Evolutionary conservation across 2,113 vertebrate genomes (phyloP).

Genomic region (Oncorhynchus masou): DNA sequence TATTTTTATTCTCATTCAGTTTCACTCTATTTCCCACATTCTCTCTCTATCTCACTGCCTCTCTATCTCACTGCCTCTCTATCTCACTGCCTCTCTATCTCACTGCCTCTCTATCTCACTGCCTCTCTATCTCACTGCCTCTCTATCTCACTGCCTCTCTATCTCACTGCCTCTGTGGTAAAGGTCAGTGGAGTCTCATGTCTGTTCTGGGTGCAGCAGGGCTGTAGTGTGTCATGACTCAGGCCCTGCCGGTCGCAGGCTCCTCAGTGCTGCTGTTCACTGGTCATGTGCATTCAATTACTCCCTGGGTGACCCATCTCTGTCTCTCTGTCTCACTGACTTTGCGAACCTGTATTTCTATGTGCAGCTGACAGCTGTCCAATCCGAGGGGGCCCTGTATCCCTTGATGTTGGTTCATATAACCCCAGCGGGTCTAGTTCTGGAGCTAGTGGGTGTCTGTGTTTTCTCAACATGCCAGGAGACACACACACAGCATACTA

Average conservation of each 20-base stretch:
- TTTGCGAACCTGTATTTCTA: conserved; percentile 11
- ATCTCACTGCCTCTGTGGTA: not conserved
- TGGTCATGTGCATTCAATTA: conserved; percentile 40
- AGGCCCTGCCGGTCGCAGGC: conserved; percentile 4
- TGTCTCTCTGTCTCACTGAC: conserved; percentile 4
- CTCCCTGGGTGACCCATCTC: not conserved
- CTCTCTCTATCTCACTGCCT: too few relatives aligned
- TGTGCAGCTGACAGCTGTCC: not conserved
- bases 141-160: not conserved
- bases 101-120: too few relatives aligned
- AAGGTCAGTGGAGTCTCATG: conserved; percentile 19
- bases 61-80: too few relatives aligned
- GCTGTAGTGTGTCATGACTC: conserved; percentile 30
- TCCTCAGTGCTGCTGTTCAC: not conserved
- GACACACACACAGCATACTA: too few relatives aligned
- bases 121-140: not conserved
- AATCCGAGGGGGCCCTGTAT: too few relatives aligned
- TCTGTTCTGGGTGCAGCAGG: not conserved
- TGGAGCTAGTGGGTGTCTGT: too few relatives aligned
- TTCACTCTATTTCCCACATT: not conserved
- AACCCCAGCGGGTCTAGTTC: too few relatives aligned
- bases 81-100: not conserved
- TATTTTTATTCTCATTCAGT: not conserved
- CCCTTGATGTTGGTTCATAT: too few relatives aligned
- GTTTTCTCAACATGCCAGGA: too few relatives aligned